Conservation (phyloP, 2,797 vertebrate genomes). For the Notolepis coatsorum region DNA sequence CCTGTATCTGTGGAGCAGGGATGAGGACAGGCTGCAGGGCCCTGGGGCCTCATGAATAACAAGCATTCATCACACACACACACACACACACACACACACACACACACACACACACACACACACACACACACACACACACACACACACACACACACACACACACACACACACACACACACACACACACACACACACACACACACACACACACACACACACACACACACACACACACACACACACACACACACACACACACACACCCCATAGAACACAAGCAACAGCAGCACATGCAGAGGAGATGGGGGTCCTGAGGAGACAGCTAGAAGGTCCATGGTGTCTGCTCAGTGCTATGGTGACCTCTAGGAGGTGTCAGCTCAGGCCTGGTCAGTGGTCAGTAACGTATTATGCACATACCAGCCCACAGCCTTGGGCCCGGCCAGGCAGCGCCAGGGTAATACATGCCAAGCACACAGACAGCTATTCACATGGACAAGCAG, state of each 20-base stretch:
- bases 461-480: slow-evolving; percentile 42
- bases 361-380: background rate
- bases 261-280: too few species aligned
- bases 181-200: slow-evolving; percentile 20
- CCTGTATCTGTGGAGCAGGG: slow-evolving; percentile 54
- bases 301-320: too few species aligned
- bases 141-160: slow-evolving; percentile 9
- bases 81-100: slow-evolving; percentile 16
- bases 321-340: too few species aligned
- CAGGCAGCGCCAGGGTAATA: slow-evolving; percentile 39
- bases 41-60: slow-evolving; percentile 74
- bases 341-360: background rate
- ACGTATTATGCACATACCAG: slow-evolving; percentile 8
- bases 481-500: slow-evolving; percentile 38
- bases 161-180: background rate
- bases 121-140: slow-evolving; percentile 7
- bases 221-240: background rate
- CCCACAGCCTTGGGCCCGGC: background rate
- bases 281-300: background rate
- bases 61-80: slow-evolving; percentile 72
- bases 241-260: slow-evolving; percentile 8
- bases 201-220: slow-evolving; percentile 12
- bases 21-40: slow-evolving; percentile 63
- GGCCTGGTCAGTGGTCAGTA: background rate
- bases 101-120: slow-evolving; percentile 26